Evolutionary conservation across 2,113 vertebrate species (phyloP).

Genomic region (Uropsilus gracilis): DNA sequence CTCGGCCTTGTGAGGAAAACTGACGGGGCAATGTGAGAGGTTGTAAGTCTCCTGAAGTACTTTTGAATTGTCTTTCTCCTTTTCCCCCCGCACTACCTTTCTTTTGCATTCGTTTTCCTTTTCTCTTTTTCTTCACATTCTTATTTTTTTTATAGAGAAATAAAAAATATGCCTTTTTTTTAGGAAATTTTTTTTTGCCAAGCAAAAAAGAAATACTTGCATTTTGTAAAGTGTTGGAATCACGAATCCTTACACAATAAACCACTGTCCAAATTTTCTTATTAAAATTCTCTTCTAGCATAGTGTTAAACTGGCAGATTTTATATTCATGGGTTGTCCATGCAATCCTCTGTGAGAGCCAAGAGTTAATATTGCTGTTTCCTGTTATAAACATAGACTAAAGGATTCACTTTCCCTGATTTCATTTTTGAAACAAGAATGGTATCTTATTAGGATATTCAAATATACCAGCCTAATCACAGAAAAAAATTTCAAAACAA

Average conservation of each 20-base stretch:
- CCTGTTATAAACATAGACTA: not conserved
- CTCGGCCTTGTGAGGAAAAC: not conserved
- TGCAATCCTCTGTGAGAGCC: not conserved
- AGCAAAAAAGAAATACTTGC: not conserved
- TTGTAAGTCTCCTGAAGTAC: accelerated
- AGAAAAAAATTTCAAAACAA: conserved; percentile 19
- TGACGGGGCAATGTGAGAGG: accelerated
- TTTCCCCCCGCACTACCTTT: accelerated
- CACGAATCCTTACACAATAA: not conserved
- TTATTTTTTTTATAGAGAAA: not conserved
- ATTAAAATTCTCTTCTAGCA: not conserved
- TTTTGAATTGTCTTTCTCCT: not conserved
- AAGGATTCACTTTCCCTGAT: not conserved
- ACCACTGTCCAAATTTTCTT: not conserved
- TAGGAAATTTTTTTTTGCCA: not conserved
- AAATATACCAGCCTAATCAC: not conserved
- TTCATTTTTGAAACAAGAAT: conserved; percentile 49
- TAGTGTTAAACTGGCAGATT: not conserved
- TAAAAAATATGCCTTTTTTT: not conserved
- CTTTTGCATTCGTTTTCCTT: accelerated
- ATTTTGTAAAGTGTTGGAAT: conserved; percentile 22
- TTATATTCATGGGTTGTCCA: not conserved
- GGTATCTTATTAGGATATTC: not conserved
- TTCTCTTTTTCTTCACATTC: not conserved
- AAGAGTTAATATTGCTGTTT: not conserved